Base-by-base conservation (phyloP, 2,113 vertebrate species). In the Phrynocephalus versicolor region DNA sequence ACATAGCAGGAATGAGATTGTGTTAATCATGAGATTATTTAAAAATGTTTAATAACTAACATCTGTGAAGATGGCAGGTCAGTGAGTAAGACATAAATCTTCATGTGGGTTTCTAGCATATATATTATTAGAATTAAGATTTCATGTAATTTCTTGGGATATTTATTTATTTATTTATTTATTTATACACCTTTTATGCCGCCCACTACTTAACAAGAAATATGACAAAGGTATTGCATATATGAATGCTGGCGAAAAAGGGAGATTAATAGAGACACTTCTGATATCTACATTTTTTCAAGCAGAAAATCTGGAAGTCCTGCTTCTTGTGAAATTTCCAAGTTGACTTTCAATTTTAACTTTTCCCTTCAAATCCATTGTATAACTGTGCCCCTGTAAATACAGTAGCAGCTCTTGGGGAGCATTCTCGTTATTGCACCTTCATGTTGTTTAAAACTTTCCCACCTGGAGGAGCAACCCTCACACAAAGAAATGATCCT, bases 1-100 rank as follows among this genome's bases (percentile, higher is more conserved):
- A 87, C 13, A 71, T 30, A 70, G 41, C 6, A 57, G 67, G 67
- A 83, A 78, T 64, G 15, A 19, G 27, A 70, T 60, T 35, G 33
- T 27, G 6, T 71, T 78, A 64, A 62, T 55, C 10, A 13, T 45
- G 55, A n/a, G 57, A 62, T 83, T 71, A 27, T 35, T 79, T n/a
- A 25, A 62, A 70, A 74, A 64, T 65, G 13, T 35, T 45, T 86
- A 45, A 85, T 64, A 80, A 73, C 80, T 85, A 85, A 58, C 57
- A 80, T 30, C n/a, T 73, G 69, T 73, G 37, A 85, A 73, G 41
- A 80, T 55, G 57, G 19, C 16, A n/a, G 37, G 41, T 21, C 39
- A 55, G 23, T 85, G 39, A 80, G 39, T 30, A 51, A 19, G 23
- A 37, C 37, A 64, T 80, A 51, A 80, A 85, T 64, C 64, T 85